Base-by-base conservation (phyloP, 2,888 invertebrate species). In the Athripsodes cinereus region DNA sequence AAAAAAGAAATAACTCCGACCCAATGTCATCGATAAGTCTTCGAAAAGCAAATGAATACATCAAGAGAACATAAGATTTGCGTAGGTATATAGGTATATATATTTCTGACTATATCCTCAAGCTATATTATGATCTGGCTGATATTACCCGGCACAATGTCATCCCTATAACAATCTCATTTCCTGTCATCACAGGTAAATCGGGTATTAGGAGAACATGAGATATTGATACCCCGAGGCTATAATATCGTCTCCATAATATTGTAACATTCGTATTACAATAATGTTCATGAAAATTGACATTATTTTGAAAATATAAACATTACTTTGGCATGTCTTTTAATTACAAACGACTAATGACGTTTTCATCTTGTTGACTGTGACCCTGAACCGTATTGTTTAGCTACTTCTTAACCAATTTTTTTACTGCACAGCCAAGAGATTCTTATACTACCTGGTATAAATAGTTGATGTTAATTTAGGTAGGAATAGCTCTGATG, bases 151-250 rank as follows among this genome's bases (percentile, higher is more conserved):
- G 22, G 50, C 16, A 50, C 49, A 50, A 55, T 55, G 55, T 46
- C 55, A 50, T 55, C 50, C 55, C 54, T 48, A 5, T 55, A 52
- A 57, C 47, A 46, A 57, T 52, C 52, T 21, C 52, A 47, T 52
- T 46, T 35, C 57, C 57, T 57, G 52, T 57, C 57, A 50, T 51
- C 55, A 22, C 2, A 21, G 52, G 57, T 20, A 46, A 52, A 52
- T 52, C 57, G 35, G 44, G 34, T 52, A 47, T 55, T 53, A 58
- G 54, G 51, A 44, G 49, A 47, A 50, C 53, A 51, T 44, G 22
- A 49, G 26, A 31, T 22, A 52, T 50, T 52, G 35, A 46, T 51
- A 35, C 26, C 51, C 50, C 21, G 18, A 22, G 58, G 49, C 51
- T 46, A 46, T 46, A 11, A 31, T 31, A 31, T 31, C 11, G 11